Conservation (phyloP, 2,113 vertebrate species). For the Lepidothrix coronata region DNA sequence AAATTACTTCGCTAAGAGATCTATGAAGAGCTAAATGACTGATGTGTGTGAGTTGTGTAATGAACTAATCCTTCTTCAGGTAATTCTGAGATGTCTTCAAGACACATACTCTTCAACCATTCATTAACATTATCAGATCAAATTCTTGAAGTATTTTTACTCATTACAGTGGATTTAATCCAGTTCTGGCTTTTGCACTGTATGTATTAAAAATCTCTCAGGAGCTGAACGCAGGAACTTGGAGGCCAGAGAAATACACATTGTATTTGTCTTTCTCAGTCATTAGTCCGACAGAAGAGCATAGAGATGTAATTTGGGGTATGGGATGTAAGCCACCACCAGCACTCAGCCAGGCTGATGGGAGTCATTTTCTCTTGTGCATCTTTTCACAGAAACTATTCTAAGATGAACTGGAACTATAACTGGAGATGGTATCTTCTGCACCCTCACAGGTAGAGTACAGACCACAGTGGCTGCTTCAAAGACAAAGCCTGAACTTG, state of each 20-base stretch:
- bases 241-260: background rate
- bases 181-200: background rate
- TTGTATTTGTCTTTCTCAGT: background rate
- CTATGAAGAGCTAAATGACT: background rate
- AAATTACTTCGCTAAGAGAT: background rate
- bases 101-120: background rate
- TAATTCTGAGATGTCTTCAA: slow-evolving; percentile 32
- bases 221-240: background rate
- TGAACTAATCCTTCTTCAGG: slow-evolving; percentile 31
- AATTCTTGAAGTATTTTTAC: slow-evolving; percentile 24
- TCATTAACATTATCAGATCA: slow-evolving; percentile 19
- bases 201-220: background rate
- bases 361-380: background rate
- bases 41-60: background rate
- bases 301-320: background rate
- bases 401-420: background rate
- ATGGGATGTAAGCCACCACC: background rate
- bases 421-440: background rate
- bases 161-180: slow-evolving; percentile 24
- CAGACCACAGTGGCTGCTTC: background rate
- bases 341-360: rapidly evolving
- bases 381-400: background rate
- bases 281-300: background rate
- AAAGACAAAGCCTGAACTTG: background rate
- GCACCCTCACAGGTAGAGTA: background rate